Conservation (phyloP, 2,797 vertebrate species). For the Aldrovandia affinis region DNA sequence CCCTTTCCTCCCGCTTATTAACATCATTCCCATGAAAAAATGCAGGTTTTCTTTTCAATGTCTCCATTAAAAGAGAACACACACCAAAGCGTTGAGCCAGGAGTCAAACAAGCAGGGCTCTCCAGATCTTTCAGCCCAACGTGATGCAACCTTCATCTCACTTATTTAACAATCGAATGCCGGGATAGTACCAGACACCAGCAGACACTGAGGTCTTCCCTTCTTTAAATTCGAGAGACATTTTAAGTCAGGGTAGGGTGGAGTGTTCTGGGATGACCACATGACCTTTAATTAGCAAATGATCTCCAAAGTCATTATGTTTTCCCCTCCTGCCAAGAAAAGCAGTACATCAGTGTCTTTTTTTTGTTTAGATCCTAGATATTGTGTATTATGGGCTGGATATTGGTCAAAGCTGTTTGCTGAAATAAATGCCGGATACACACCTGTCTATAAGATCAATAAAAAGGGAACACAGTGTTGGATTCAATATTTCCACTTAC, state of each 20-base stretch:
- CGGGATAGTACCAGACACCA: no score
- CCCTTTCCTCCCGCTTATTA: not conserved
- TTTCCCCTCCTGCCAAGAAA: not conserved
- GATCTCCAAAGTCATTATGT: not conserved
- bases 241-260: no score
- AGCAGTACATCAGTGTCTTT: not conserved
- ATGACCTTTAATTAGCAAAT: not conserved
- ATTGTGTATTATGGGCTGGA: not conserved
- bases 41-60: not conserved
- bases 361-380: not conserved
- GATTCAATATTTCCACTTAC: not conserved
- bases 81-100: not conserved
- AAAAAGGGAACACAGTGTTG: constrained; percentile 42
- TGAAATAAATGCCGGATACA: constrained; percentile 27
- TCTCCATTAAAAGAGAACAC: not conserved
- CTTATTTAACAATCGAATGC: no score
- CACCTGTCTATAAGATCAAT: constrained; percentile 44
- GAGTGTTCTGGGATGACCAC: not conserved
- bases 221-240: no score
- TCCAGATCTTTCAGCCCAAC: not conserved
- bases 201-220: no score
- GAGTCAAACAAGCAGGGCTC: not conserved
- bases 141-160: not conserved
- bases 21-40: not conserved
- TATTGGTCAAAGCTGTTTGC: constrained; percentile 35